These are phyloP conservation scores for Dasypolia templi DNA, from an alignment of 2,888 invertebrate species.

Conservation along the genomic window DNA sequence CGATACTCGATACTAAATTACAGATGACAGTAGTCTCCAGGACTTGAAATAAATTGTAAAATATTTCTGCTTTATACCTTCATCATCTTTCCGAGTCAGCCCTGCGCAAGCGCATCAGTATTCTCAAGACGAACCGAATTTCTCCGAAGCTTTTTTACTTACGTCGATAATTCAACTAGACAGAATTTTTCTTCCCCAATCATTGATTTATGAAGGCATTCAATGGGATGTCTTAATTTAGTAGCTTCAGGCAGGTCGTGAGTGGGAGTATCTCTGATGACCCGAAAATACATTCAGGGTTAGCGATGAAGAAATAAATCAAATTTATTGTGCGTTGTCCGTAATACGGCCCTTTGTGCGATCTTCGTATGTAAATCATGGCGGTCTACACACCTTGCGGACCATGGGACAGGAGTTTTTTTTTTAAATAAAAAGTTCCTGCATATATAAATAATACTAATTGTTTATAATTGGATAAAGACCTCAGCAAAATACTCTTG, in stretches of 20 bases:
- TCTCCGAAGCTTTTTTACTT: slow-evolving; percentile 65
- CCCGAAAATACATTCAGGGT: slow-evolving; percentile 81
- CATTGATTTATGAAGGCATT: slow-evolving; percentile 86
- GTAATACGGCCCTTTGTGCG: slow-evolving; percentile 81
- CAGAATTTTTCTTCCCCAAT: slow-evolving; percentile 70
- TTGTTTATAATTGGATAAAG: slow-evolving; percentile 1
- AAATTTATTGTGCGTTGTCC: slow-evolving; percentile 83
- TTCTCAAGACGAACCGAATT: slow-evolving; percentile 54
- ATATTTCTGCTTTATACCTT: not conserved
- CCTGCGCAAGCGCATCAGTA: slow-evolving; percentile 59
- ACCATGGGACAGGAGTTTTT: slow-evolving; percentile 58
- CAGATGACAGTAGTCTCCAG: not conserved
- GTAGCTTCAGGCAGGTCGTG: slow-evolving; percentile 86
- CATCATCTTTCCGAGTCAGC: slow-evolving; percentile 22
- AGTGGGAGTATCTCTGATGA: slow-evolving; percentile 84
- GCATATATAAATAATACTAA: not conserved
- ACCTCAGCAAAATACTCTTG: not conserved
- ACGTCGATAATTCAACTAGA: slow-evolving; percentile 81
- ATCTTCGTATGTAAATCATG: slow-evolving; percentile 79
- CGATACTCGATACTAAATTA: not conserved
- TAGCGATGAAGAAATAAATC: slow-evolving; percentile 88
- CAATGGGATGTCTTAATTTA: slow-evolving; percentile 86
- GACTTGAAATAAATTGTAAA: not conserved
- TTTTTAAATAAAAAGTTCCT: not conserved
- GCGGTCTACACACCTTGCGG: slow-evolving; percentile 73